Percentiles rank a stretch among this genome's conserved stretches.
Evolutionary conservation across 2,113 vertebrate species (phyloP).

Genomic region (Synodontis membranacea): DNA sequence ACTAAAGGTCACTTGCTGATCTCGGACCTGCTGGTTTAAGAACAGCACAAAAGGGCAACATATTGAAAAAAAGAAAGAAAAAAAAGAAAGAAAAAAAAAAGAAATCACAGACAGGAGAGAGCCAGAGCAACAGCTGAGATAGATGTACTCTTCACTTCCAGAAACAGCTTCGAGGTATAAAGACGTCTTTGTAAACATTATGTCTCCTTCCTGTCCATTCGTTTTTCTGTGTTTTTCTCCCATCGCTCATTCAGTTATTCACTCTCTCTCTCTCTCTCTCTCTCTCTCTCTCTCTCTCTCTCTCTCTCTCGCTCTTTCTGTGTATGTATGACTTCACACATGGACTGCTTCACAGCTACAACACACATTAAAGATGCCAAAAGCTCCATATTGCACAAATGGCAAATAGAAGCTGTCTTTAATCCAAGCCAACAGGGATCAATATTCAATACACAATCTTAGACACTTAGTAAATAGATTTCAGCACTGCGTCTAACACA

Average conservation of each 20-base stretch:
- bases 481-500: background rate
- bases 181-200: background rate
- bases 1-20: background rate
- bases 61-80: background rate
- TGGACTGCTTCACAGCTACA: slow-evolving; percentile 43
- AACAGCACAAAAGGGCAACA: background rate
- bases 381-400: slow-evolving; percentile 37
- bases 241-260: background rate
- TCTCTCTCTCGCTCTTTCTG: background rate
- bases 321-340: slow-evolving; percentile 1
- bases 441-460: slow-evolving; percentile 22
- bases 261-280: no score
- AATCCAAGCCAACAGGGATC: background rate
- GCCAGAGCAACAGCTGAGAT: background rate
- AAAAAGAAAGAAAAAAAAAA: no score
- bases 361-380: slow-evolving; percentile 28
- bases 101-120: background rate
- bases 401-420: background rate
- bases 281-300: background rate
- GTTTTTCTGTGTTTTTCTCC: background rate
- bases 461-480: background rate
- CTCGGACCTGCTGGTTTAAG: background rate
- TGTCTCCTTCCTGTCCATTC: slow-evolving; percentile 15
- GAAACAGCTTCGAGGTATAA: background rate
- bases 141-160: background rate